Evolutionary conservation across 2,888 invertebrate genomes (phyloP).

Genomic region (Heliconius charithonia): DNA sequence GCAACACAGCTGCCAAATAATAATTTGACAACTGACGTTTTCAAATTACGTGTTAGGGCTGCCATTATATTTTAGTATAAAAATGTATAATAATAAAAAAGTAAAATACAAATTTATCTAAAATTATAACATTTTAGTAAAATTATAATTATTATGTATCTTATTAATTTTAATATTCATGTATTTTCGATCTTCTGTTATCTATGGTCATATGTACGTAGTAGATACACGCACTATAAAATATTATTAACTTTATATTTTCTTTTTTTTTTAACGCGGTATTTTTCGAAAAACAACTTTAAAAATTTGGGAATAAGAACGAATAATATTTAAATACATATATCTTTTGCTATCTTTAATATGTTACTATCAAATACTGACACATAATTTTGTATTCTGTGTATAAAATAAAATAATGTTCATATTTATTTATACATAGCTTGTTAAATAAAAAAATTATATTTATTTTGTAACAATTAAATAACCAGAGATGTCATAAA

Average conservation of each 20-base stretch:
- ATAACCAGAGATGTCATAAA: neutral
- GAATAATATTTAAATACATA: neutral
- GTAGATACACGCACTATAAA: conserved; percentile 13
- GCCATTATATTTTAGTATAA: neutral
- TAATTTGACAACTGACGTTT: conserved; percentile 3
- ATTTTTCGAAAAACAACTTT: neutral
- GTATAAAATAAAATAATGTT: neutral
- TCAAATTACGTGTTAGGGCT: neutral
- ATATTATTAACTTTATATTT: neutral
- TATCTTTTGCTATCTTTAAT: neutral
- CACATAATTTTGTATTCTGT: neutral
- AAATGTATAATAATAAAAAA: neutral
- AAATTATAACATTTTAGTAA: neutral
- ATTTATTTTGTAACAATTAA: neutral
- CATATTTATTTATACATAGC: neutral
- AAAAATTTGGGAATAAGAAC: neutral
- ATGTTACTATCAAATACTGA: neutral
- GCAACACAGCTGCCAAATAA: conserved; percentile 1
- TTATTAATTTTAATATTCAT: neutral
- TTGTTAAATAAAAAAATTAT: neutral
- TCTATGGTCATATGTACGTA: conserved; percentile 4
- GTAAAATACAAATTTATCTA: neutral
- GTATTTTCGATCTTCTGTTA: neutral
- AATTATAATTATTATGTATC: neutral
- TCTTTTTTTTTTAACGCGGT: neutral